A percentile compares a stretch with the other conserved stretches of the same genome.
These are phyloP conservation scores for Trichechus manatus DNA, from an alignment of 2,113 vertebrate genomes.

Conservation along the genomic window DNA sequence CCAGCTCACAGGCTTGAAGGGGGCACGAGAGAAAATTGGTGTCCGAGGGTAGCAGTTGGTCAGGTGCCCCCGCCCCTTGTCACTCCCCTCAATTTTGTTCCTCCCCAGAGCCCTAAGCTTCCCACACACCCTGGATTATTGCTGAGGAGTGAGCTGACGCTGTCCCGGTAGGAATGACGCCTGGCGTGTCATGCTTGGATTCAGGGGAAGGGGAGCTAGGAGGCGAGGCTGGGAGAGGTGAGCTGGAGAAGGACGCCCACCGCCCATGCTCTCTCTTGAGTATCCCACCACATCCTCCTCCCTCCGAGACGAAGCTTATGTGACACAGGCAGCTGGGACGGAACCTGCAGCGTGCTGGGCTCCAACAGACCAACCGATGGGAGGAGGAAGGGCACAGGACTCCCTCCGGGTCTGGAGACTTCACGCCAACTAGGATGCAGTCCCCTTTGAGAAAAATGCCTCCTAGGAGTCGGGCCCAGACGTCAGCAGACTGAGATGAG, in stretches of 20 bases:
- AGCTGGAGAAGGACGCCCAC: not conserved
- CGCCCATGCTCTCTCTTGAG: not conserved
- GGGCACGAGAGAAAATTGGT: slow-evolving; percentile 38
- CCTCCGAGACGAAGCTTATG: slow-evolving; percentile 19
- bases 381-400: not conserved
- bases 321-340: not conserved
- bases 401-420: not conserved
- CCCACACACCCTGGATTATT: not conserved
- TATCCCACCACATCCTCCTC: not conserved
- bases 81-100: not conserved
- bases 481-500: slow-evolving; percentile 25
- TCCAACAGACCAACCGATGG: not conserved
- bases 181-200: not conserved
- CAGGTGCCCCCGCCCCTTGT: not conserved
- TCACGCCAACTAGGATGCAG: not conserved
- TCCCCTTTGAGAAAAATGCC: slow-evolving; percentile 19
- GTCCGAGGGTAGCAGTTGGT: slow-evolving; percentile 43
- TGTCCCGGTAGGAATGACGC: not conserved
- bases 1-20: slow-evolving; percentile 70
- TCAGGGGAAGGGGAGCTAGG: not conserved
- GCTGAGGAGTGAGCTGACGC: not conserved
- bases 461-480: not conserved
- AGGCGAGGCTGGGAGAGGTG: not conserved
- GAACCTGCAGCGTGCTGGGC: not conserved
- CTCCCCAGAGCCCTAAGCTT: not conserved